phyloP scores from a whole-genome alignment of 1,140 invertebrate genomes.

The Zaprionus nigranus region DNA sequence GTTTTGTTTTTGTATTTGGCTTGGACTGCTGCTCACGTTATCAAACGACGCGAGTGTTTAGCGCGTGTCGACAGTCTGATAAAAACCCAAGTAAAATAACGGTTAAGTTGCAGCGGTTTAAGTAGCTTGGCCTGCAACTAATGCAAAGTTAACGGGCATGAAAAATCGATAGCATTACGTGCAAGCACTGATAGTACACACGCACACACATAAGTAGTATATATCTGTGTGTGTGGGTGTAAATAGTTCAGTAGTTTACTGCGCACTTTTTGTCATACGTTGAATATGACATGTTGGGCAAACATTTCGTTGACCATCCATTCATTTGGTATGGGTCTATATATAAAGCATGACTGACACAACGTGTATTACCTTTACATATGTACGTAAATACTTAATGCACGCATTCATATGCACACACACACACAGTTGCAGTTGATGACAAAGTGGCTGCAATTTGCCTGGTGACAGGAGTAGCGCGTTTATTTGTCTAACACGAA shows the following conservation, averaged over 20 bases:
- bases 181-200: slow-evolving; percentile 32
- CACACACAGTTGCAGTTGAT: slow-evolving; percentile 49
- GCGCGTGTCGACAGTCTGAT: slow-evolving; percentile 43
- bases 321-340: slow-evolving; percentile 6
- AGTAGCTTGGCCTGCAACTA: slow-evolving; percentile 23
- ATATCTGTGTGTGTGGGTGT: slow-evolving; percentile 11
- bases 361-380: neutral
- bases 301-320: slow-evolving; percentile 44
- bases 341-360: neutral
- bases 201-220: neutral
- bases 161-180: slow-evolving; percentile 72
- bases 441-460: slow-evolving; percentile 58
- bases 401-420: slow-evolving; percentile 7
- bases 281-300: slow-evolving; percentile 49
- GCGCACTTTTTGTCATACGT: slow-evolving; percentile 60
- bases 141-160: slow-evolving; percentile 35
- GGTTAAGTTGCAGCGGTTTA: slow-evolving; percentile 10
- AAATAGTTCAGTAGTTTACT: slow-evolving; percentile 70
- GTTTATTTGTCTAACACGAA: slow-evolving; percentile 22
- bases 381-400: slow-evolving; percentile 54
- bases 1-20: slow-evolving; percentile 6
- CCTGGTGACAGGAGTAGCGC: slow-evolving; percentile 28
- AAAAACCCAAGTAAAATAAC: slow-evolving; percentile 27
- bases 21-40: slow-evolving; percentile 21
- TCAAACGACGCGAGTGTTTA: slow-evolving; percentile 10